Base-by-base conservation (phyloP, 2,113 vertebrate genomes). In the Thermophis baileyi region DNA sequence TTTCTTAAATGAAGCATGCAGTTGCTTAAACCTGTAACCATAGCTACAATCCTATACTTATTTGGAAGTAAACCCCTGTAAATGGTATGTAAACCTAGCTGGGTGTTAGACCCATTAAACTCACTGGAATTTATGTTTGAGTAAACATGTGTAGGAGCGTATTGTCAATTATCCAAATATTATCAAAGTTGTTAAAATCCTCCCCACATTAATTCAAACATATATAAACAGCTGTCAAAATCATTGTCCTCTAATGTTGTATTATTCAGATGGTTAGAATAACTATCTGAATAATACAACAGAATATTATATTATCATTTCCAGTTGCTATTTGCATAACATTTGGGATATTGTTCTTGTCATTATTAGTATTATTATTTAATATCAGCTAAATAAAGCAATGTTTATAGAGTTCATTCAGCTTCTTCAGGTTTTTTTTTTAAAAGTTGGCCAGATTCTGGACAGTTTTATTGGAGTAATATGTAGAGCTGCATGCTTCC, bases 391-490 rank as follows among this genome's bases (percentile, higher is more conserved):
- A 27, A 74, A 40, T 55, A 86, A 87, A 55, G 88, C 47, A 90
- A n/a, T 20, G 4, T 35, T 49, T 22, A 50, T 40, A 25, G 44
- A 44, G 27, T 90, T 60, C 60, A 12, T 89, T 89, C 88, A 30
- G 40, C 87, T 74, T 47, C 22, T 92, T 51, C 60, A 85, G 35
- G 91, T 57, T 22, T 81, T 22, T 91, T 88, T 89, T 0, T 44
- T 47, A 18, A 11, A 63, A 91, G 57, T 88, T 90, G 91, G 94
- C 89, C 88, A 87, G 12, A 54, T 63, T 91, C 87, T 20, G 94
- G 95, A 94, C 94, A 96, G 94, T 90, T 96, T 95, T 92, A 91
- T 94, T 94, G 93, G 89, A 90, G 47, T 94, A 87, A 93, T 54
- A 1, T 53, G 81, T 86, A 92, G 60, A 94, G 88, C 54, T 2